Evolutionary conservation across 2,113 vertebrate genomes (phyloP).

Genomic region (Lepidothrix coronata): DNA sequence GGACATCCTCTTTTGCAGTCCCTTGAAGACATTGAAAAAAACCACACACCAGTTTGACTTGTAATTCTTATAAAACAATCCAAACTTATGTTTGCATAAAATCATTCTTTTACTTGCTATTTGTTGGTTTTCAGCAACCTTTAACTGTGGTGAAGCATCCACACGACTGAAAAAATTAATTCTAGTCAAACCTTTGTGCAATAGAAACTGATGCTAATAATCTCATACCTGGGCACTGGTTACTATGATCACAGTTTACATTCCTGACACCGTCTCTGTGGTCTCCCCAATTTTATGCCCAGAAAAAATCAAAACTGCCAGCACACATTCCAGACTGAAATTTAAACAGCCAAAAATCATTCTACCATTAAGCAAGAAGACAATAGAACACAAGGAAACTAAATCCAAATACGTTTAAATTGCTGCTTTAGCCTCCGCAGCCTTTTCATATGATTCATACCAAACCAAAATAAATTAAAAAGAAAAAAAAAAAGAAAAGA

Average conservation of each 20-base stretch:
- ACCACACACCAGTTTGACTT: neutral
- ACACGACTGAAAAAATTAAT: neutral
- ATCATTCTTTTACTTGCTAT: neutral
- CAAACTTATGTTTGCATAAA: neutral
- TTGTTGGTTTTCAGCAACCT: neutral
- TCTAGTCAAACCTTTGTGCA: neutral
- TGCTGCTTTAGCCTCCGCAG: neutral
- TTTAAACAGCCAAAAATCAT: constrained; percentile 58
- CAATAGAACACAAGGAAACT: constrained; percentile 25
- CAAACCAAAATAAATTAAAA: neutral
- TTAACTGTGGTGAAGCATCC: neutral
- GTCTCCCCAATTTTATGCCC: constrained; percentile 1
- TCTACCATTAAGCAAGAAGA: constrained; percentile 38
- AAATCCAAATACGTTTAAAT: constrained; percentile 53
- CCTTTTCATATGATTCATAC: neutral
- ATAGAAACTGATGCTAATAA: neutral
- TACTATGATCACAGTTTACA: constrained; percentile 12
- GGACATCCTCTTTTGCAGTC: neutral
- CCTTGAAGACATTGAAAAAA: neutral
- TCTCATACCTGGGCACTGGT: neutral
- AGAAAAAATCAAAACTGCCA: constrained; percentile 17
- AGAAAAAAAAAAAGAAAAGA: neutral
- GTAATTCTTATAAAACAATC: neutral
- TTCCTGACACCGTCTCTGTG: neutral
- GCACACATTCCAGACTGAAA: constrained; percentile 29